phyloP scores from a whole-genome alignment of 2,797 vertebrate genomes.

The Hyperoplus lanceolatus region DNA sequence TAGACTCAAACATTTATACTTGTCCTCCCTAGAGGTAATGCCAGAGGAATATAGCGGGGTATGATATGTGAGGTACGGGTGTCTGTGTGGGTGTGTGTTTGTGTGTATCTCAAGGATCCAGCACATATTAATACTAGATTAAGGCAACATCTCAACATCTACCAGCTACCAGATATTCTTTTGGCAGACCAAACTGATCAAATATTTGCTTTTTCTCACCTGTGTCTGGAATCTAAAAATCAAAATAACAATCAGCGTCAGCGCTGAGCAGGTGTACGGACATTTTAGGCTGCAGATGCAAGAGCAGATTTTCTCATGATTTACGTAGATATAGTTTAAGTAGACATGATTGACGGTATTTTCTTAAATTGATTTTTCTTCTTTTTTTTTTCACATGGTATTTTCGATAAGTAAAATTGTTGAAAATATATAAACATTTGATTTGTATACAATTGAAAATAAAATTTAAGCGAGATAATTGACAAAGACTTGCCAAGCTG shows the following conservation, averaged over 20 bases:
- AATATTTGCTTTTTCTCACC: slow-evolving; percentile 35
- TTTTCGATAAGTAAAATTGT: neutral
- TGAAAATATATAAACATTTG: neutral
- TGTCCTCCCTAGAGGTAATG: slow-evolving; percentile 52
- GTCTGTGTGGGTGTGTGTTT: slow-evolving; percentile 27
- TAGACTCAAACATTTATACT: slow-evolving; percentile 76
- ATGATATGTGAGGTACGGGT: slow-evolving; percentile 15
- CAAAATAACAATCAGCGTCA: neutral
- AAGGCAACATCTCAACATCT: slow-evolving; percentile 15
- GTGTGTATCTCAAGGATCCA: slow-evolving; percentile 43
- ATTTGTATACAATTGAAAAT: too few species aligned
- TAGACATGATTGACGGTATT: neutral
- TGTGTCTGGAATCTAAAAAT: slow-evolving; percentile 2
- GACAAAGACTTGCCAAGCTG: neutral
- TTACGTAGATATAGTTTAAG: neutral
- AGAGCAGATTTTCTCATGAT: neutral
- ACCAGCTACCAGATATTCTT: neutral
- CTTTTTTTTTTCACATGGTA: neutral
- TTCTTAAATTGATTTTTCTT: neutral
- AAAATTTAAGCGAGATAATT: neutral
- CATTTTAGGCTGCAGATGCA: neutral
- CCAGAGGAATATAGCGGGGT: slow-evolving; percentile 26
- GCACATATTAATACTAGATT: slow-evolving; percentile 57
- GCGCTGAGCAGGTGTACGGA: neutral
- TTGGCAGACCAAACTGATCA: slow-evolving; percentile 3